These are phyloP conservation scores for Spea multiplicata DNA, from an alignment of 2,113 vertebrate genomes.

Conservation along the genomic window DNA sequence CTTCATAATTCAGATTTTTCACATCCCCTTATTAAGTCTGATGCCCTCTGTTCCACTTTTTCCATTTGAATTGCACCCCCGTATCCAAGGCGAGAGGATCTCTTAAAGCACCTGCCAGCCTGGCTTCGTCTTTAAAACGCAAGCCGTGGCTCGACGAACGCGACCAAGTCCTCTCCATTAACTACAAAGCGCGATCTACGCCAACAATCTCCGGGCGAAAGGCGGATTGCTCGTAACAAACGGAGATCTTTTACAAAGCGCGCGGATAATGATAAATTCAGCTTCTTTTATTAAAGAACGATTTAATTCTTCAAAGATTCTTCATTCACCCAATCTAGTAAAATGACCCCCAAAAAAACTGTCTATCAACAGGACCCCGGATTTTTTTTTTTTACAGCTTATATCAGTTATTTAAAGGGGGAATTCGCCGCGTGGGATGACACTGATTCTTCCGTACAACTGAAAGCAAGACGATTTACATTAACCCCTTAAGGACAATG, in stretches of 20 bases:
- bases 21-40: too few species aligned
- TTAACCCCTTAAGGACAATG: neutral
- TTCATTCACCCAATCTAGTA: constrained; percentile 10
- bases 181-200: neutral
- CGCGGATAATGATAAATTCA: neutral
- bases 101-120: neutral
- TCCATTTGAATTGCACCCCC: too few species aligned
- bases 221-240: too few species aligned
- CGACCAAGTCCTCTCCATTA: constrained; percentile 6
- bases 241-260: constrained; percentile 2
- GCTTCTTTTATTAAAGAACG: neutral
- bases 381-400: constrained; percentile 3
- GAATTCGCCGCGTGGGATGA: constrained; percentile 15
- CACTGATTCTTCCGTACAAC: neutral
- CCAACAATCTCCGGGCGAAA: neutral
- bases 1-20: too few species aligned
- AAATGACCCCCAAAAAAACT: constrained; percentile 1
- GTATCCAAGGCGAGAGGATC: too few species aligned
- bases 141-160: neutral
- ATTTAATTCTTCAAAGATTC: too few species aligned
- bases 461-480: constrained; percentile 31
- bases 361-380: constrained; percentile 1
- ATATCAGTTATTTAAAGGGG: constrained; percentile 34
- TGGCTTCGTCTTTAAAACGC: neutral
- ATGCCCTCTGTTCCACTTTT: too few species aligned